These are phyloP conservation scores for Ptilonorhynchus violaceus DNA, from an alignment of 2,113 vertebrate species.

Conservation along the genomic window DNA sequence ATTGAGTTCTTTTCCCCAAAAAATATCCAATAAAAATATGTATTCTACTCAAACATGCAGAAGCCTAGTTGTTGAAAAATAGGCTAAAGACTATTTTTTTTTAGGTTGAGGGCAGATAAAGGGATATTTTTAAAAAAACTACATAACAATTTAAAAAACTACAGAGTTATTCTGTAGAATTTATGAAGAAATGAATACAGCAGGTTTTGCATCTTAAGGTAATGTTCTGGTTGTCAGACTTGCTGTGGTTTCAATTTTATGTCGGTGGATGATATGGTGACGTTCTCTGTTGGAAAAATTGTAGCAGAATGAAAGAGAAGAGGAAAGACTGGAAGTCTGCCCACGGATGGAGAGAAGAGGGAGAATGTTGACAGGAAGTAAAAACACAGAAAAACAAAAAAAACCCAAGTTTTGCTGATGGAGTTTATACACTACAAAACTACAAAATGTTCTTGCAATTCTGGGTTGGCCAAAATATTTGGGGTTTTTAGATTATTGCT, in stretches of 20 bases:
- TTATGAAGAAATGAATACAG: not conserved
- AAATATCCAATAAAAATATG: not conserved
- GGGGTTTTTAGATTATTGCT: not conserved
- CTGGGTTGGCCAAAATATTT: not conserved
- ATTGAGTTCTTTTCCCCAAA: not conserved
- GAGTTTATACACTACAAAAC: not conserved
- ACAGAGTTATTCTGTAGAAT: not conserved
- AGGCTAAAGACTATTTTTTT: not conserved
- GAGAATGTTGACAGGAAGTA: not conserved
- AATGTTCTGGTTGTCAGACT: not conserved
- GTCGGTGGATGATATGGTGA: not conserved
- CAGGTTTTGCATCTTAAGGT: not conserved
- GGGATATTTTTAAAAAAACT: not conserved
- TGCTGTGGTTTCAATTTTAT: not conserved
- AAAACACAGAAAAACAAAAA: not conserved
- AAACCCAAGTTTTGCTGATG: not conserved
- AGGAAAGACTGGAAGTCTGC: not conserved
- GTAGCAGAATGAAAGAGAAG: not conserved
- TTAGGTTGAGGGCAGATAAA: not conserved
- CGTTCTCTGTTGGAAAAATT: not conserved
- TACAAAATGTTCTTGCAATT: not conserved
- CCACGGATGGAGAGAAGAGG: fast-evolving
- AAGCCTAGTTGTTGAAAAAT: not conserved
- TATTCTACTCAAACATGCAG: not conserved
- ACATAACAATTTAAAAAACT: not conserved